These are phyloP conservation scores for Pogonomyrmex californicus DNA, from an alignment of 1,140 invertebrate species.

Conservation along the genomic window DNA sequence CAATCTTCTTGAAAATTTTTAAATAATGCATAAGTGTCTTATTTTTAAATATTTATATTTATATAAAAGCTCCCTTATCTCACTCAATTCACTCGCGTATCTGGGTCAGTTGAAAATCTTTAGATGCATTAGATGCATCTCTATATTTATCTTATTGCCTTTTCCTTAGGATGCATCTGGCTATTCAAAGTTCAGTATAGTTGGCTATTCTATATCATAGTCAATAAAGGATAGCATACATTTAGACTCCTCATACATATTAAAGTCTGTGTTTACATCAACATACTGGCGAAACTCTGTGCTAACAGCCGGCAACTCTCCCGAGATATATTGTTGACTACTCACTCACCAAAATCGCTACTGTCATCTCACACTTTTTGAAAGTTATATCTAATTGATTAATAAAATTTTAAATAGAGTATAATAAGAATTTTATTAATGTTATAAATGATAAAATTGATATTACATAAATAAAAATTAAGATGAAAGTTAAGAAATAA, in stretches of 20 bases:
- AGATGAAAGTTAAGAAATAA: neutral
- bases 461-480: too few relatives aligned
- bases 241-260: conserved; percentile 54
- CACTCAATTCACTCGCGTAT: neutral
- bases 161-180: neutral
- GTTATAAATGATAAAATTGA: neutral
- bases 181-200: conserved; percentile 11
- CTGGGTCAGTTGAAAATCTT: neutral
- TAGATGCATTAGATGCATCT: neutral
- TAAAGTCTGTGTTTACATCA: conserved; percentile 37
- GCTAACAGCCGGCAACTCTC: conserved; percentile 27
- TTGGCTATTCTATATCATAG: conserved; percentile 44
- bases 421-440: neutral
- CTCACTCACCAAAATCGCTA: conserved; percentile 10
- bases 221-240: conserved; percentile 22
- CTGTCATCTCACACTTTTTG: neutral
- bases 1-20: neutral
- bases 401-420: neutral
- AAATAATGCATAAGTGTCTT: neutral
- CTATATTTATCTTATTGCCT: conserved; percentile 5
- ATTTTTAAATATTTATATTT: conserved; percentile 33
- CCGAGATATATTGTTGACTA: conserved; percentile 23
- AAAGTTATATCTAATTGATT: neutral
- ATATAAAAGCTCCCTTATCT: neutral
- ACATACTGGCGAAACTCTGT: conserved; percentile 34